A percentile compares a stretch with the other conserved stretches of the same genome.
Evolutionary conservation across 2,888 invertebrate genomes (phyloP).

Genomic region (Erebia ligea): DNA sequence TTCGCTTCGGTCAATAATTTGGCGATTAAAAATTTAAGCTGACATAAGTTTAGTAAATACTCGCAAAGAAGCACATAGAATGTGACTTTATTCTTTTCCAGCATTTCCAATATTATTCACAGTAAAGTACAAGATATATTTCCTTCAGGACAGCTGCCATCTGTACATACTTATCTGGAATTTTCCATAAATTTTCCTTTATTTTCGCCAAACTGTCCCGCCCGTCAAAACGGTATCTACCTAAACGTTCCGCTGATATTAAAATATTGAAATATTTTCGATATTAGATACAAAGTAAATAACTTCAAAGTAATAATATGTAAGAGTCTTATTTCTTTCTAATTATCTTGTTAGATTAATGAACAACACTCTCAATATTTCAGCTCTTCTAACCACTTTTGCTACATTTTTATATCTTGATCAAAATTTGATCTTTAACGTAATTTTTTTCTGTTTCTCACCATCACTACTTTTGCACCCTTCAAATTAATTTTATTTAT

Average conservation of each 20-base stretch:
- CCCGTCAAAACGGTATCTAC: constrained; percentile 21
- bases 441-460: no score
- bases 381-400: no score
- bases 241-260: constrained; percentile 11
- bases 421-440: no score
- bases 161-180: constrained; percentile 30
- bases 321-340: no score
- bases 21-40: not conserved
- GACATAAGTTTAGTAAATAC: not conserved
- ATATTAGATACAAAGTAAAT: not conserved
- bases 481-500: no score
- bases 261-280: constrained; percentile 7
- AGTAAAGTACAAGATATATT: constrained; percentile 27
- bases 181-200: constrained; percentile 34
- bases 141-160: constrained; percentile 33
- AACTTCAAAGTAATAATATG: not conserved
- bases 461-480: no score
- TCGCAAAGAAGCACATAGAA: not conserved
- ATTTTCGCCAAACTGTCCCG: constrained; percentile 28
- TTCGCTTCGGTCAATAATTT: no score
- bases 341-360: no score
- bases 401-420: no score
- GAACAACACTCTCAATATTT: not conserved
- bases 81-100: not conserved
- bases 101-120: constrained; percentile 15